These are phyloP conservation scores for Drosophila conformis DNA, from an alignment of 2,888 invertebrate genomes.

Conservation along the genomic window DNA sequence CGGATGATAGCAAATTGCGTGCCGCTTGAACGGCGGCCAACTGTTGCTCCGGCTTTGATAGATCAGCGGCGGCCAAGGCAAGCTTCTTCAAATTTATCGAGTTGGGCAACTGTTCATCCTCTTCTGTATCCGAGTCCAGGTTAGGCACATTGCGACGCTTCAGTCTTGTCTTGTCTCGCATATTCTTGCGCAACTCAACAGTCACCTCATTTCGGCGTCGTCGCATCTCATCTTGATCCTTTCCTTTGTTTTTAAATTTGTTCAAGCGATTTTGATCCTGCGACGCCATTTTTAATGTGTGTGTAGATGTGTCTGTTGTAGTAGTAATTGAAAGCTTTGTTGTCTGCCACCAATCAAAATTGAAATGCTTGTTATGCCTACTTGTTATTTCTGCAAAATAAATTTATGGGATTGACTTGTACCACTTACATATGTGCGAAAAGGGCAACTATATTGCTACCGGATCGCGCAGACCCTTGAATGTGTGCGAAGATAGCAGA, in stretches of 20 bases:
- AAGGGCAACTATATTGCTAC: too few species aligned
- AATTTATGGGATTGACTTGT: background rate
- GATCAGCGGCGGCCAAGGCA: slow-evolving; percentile 93
- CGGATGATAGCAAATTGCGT: slow-evolving; percentile 97
- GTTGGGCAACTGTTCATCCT: slow-evolving; percentile 90
- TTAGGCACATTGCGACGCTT: slow-evolving; percentile 98
- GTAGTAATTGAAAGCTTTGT: slow-evolving; percentile 1
- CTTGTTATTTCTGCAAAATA: slow-evolving; percentile 19
- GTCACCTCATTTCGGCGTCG: slow-evolving; percentile 98
- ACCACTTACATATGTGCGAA: too few species aligned
- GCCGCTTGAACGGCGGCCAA: slow-evolving; percentile 97
- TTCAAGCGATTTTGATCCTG: slow-evolving; percentile 90
- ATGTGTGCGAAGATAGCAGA: too few species aligned
- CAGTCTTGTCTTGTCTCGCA: slow-evolving; percentile 97
- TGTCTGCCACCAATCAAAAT: slow-evolving; percentile 32
- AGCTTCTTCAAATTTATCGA: slow-evolving; percentile 91
- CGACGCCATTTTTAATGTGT: slow-evolving; percentile 76
- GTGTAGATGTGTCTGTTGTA: slow-evolving; percentile 4
- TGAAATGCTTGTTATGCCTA: slow-evolving; percentile 17
- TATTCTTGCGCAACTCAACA: slow-evolving; percentile 98
- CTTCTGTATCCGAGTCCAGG: slow-evolving; percentile 92
- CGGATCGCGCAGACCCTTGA: too few species aligned
- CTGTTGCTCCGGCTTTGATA: slow-evolving; percentile 92
- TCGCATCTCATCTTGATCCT: slow-evolving; percentile 99
- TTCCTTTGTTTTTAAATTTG: slow-evolving; percentile 99